Evolutionary conservation across 2,888 invertebrate genomes (phyloP).

Genomic region (Hipparchia semele): DNA sequence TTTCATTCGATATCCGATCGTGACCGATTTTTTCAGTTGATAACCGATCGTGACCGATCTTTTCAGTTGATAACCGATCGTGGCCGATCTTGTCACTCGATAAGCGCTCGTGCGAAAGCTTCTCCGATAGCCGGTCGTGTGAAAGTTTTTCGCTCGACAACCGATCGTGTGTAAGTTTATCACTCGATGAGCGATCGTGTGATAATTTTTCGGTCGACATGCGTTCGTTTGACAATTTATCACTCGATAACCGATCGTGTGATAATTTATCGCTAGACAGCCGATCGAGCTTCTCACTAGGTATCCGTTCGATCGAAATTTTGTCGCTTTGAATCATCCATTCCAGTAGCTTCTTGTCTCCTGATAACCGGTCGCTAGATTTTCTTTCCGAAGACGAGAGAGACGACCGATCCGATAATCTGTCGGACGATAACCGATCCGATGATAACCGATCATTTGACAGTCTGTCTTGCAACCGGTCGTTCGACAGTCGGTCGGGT

Average conservation of each 20-base stretch:
- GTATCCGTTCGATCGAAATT: constrained; percentile 42
- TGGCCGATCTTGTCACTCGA: constrained; percentile 48
- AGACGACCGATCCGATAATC: constrained; percentile 50
- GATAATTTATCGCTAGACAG: constrained; percentile 46
- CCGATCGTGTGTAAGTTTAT: constrained; percentile 42
- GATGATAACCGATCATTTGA: constrained; percentile 43
- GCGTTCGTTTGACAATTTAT: constrained; percentile 37
- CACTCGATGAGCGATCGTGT: constrained; percentile 46
- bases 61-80: constrained; percentile 43
- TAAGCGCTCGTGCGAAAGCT: constrained; percentile 46
- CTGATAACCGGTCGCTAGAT: constrained; percentile 41
- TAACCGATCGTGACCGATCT: constrained; percentile 39
- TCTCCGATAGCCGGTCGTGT: constrained; percentile 49
- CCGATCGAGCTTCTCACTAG: constrained; percentile 46
- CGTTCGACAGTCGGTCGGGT: constrained; percentile 45
- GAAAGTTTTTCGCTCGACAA: constrained; percentile 52
- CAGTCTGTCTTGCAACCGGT: constrained; percentile 41
- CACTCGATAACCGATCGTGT: constrained; percentile 46
- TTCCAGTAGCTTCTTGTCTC: constrained; percentile 42
- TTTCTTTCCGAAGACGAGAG: constrained; percentile 44
- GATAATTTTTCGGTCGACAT: constrained; percentile 45
- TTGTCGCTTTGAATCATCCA: constrained; percentile 43
- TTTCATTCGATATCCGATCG: constrained; percentile 40
- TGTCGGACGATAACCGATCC: constrained; percentile 47
- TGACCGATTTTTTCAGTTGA: constrained; percentile 47